phyloP scores from a whole-genome alignment of 2,113 vertebrate species.

The Acanthisitta chloris region DNA sequence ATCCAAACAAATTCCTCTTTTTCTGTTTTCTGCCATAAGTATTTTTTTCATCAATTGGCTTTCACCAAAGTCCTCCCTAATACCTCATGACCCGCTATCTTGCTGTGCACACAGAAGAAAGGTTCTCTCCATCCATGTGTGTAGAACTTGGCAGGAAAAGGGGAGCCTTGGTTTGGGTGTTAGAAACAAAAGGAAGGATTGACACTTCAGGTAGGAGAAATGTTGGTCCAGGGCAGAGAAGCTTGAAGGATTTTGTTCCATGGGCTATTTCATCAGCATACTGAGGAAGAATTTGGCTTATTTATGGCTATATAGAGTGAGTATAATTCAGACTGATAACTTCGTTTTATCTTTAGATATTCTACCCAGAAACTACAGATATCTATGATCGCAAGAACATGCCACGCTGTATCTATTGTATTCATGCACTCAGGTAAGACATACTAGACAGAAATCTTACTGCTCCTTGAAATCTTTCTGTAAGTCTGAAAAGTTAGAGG shows the following conservation, averaged over 20 bases:
- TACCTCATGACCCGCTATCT: not conserved
- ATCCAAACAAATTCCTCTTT: not conserved
- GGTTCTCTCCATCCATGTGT: not conserved
- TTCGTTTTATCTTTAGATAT: slow-evolving; percentile 83
- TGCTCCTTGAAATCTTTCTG: not conserved
- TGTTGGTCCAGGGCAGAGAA: not conserved
- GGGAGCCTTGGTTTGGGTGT: not conserved
- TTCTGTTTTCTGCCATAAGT: not conserved
- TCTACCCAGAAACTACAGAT: slow-evolving; percentile 98
- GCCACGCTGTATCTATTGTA: slow-evolving; percentile 97
- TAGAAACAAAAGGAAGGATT: not conserved
- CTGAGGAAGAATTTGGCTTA: not conserved
- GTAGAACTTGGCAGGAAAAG: not conserved
- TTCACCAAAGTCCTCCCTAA: not conserved
- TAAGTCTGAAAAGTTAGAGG: not conserved
- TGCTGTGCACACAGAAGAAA: not conserved
- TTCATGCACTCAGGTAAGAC: slow-evolving; percentile 94
- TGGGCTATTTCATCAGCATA: not conserved
- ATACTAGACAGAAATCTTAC: not conserved
- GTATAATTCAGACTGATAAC: not conserved
- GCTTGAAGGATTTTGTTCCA: not conserved
- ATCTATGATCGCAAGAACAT: slow-evolving; percentile 99
- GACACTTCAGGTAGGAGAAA: not conserved
- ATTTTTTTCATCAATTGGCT: not conserved
- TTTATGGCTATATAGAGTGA: not conserved